A percentile compares a stretch with the other conserved stretches of the same genome.
Conservation (phyloP, 2,797 vertebrate species). For the Halcyon smyrnensis region DNA sequence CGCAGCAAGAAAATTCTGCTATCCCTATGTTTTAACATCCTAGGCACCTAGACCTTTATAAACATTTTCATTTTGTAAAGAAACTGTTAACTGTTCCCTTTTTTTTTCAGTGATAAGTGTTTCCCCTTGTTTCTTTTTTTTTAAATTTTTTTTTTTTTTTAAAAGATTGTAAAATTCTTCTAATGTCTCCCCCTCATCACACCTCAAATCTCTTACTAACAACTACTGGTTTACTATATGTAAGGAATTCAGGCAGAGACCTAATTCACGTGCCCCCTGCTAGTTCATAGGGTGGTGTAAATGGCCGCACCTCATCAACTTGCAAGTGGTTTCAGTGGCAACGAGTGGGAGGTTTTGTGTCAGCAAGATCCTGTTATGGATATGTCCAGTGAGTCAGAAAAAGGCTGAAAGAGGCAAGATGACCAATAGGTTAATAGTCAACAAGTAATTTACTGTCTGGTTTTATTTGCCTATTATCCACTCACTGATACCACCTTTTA, state of each 20-base stretch:
- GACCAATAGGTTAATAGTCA: background rate
- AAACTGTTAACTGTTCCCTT: background rate
- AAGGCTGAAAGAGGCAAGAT: background rate
- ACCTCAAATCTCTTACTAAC: background rate
- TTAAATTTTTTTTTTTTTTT: too few species aligned
- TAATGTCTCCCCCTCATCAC: background rate
- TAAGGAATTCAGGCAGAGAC: background rate
- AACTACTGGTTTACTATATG: background rate
- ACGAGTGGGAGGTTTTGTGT: background rate
- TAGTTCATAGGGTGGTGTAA: background rate
- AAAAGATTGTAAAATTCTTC: background rate
- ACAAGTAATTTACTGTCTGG: background rate
- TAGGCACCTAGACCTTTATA: background rate
- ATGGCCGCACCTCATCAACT: background rate
- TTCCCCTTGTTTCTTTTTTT: too few species aligned
- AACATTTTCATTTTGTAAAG: background rate
- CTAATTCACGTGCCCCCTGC: background rate
- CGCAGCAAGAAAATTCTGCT: background rate
- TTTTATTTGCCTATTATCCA: background rate
- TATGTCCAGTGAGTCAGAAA: background rate
- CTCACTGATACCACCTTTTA: background rate
- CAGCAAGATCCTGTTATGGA: background rate
- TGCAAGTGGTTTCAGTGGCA: background rate
- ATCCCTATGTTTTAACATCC: background rate
- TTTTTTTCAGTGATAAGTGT: background rate